phyloP scores from a whole-genome alignment of 2,113 vertebrate genomes.

The Prolemur simus region DNA sequence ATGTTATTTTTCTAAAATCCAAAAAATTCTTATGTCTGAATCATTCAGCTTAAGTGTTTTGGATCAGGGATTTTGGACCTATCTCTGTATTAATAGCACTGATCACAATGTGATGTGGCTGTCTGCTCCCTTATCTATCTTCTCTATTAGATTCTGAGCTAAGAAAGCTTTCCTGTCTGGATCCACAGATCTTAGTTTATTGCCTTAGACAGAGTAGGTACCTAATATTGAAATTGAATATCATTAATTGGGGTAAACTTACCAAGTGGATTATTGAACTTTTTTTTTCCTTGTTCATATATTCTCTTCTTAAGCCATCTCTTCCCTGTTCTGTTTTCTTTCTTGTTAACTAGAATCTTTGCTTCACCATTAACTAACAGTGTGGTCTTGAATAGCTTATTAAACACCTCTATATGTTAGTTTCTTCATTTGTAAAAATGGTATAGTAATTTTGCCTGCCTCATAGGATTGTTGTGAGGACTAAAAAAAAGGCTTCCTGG shows the following conservation, averaged over 20 bases:
- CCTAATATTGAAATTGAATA: constrained; percentile 2
- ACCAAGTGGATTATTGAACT: background rate
- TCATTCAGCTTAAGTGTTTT: background rate
- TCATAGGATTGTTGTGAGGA: background rate
- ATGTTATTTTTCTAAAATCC: background rate
- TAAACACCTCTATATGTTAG: background rate
- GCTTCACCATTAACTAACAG: background rate
- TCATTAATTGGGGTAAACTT: background rate
- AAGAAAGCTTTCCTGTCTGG: background rate
- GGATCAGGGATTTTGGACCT: background rate
- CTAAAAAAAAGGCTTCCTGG: background rate
- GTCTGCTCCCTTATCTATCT: background rate
- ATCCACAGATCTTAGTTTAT: background rate
- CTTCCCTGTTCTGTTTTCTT: background rate
- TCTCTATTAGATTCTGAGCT: background rate
- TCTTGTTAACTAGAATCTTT: background rate
- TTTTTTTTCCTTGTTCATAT: background rate
- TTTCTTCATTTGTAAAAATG: constrained; percentile 13
- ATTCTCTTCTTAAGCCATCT: background rate
- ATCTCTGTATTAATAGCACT: background rate
- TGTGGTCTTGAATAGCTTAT: background rate
- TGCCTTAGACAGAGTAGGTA: background rate
- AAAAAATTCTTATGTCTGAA: background rate
- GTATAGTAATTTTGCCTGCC: background rate
- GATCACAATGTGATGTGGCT: background rate